Base-by-base conservation (phyloP, 2,113 vertebrate species). In the Dasypus novemcinctus region DNA sequence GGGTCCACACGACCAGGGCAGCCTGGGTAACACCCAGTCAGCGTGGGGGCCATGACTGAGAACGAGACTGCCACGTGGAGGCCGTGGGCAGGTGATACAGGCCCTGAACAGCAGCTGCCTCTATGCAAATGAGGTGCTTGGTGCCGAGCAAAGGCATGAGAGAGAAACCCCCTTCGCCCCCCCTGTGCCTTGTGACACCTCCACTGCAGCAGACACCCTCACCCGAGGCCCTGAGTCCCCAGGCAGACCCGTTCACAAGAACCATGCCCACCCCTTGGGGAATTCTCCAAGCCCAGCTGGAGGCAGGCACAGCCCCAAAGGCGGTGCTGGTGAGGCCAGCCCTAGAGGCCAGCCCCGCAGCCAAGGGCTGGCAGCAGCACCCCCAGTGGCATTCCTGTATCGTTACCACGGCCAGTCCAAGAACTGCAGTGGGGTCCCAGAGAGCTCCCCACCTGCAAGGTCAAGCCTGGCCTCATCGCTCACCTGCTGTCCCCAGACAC, bases 121-220 rank as follows among this genome's bases (percentile, higher is more conserved):
- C 15, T 92, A 95, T 97, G 96, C 85, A 97, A 97, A 95, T 2
- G 2, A 82, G n/a, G n/a, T 63, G 59, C 83, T 80, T 14, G 29
- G 64, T 29, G 20, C 29, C 0, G 15, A 84, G 80, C 87, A 78
- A 21, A 43, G 5, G 15, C 12, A 3, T 25, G 12, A 3, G 61
- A 11, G 63, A 96, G 93, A 96, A 93, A 85, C 41, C 85, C 96
- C 88, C 92, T 94, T 57, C 15, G 18, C 7, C 52, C 41, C 68
- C 49, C 86, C 72, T 84, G 33, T 36, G 57, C 91, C 95, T 93
- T 72, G 94, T 95, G 97, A 97, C 91, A 90, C 64, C 93, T 88
- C 78, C 14, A 12, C 68, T 43, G 0, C 27, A 69, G 91, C 78
- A 93, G 63, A 79, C 91, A 94, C 74, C 90, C 31, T 83, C 49